Evolutionary conservation across 2,113 vertebrate genomes (phyloP).

Genomic region (Aleadryas rufinucha): DNA sequence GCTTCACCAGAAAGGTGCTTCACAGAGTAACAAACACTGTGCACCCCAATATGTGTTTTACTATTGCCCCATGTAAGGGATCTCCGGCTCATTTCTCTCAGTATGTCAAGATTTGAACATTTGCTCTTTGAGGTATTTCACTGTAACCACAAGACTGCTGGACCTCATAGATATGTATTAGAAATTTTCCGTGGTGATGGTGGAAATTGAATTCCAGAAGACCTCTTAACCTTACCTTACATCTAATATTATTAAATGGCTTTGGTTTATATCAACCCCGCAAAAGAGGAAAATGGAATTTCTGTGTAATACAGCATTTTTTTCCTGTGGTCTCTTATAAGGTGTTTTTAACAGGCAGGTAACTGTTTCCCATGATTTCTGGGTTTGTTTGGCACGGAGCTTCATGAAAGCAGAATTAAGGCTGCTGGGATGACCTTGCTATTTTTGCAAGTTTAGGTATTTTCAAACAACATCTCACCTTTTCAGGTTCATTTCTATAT

Average conservation of each 20-base stretch:
- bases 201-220: constrained; percentile 9
- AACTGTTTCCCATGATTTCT: not conserved
- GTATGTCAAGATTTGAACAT: not conserved
- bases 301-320: not conserved
- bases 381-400: not conserved
- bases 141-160: not conserved
- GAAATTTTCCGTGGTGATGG: not conserved
- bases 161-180: not conserved
- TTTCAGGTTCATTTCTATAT: not conserved
- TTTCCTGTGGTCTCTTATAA: not conserved
- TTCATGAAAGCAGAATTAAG: not conserved
- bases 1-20: not conserved
- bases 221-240: not conserved
- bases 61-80: not conserved
- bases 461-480: not conserved
- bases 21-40: not conserved
- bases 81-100: not conserved
- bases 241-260: not conserved
- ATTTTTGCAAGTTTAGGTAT: not conserved
- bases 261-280: not conserved
- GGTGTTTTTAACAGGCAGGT: not conserved
- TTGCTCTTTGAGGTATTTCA: not conserved
- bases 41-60: not conserved
- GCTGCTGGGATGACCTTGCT: not conserved
- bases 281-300: not conserved